phyloP scores from a whole-genome alignment of 2,888 invertebrate species.

The Ischnus inquisitorius region DNA sequence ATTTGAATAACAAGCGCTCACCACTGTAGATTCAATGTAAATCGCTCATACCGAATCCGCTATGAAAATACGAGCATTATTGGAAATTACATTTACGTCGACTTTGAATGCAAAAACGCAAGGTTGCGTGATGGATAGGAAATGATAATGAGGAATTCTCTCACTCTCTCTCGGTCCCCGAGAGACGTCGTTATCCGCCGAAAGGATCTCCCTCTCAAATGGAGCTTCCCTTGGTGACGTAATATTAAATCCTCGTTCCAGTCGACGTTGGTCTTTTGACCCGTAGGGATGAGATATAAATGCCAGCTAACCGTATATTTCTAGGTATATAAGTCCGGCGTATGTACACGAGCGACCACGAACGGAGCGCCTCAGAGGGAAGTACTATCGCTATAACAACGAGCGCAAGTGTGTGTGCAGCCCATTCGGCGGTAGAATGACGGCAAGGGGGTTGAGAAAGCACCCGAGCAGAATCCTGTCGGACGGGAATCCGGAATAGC shows the following conservation, averaged over 20 bases:
- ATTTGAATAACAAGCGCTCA: too few relatives aligned
- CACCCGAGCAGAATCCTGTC: constrained; percentile 51
- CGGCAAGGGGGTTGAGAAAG: constrained; percentile 13
- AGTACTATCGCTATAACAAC: not conserved
- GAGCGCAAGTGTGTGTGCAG: constrained; percentile 48
- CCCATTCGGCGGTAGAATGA: not conserved
- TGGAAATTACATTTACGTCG: too few relatives aligned
- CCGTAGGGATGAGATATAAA: constrained; percentile 33
- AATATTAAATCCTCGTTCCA: constrained; percentile 35
- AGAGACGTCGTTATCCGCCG: constrained; percentile 8
- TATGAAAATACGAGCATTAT: too few relatives aligned
- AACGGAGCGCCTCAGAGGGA: not conserved
- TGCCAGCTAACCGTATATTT: constrained; percentile 21
- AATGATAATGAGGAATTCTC: too few relatives aligned
- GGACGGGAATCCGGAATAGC: constrained; percentile 75
- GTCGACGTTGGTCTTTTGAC: constrained; percentile 41
- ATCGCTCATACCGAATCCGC: too few relatives aligned
- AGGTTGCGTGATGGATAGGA: too few relatives aligned
- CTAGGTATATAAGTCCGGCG: too few relatives aligned
- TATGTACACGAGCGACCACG: not conserved
- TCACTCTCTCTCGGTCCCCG: too few relatives aligned
- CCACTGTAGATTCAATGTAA: too few relatives aligned
- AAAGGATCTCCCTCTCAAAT: constrained; percentile 5
- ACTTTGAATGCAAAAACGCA: too few relatives aligned
- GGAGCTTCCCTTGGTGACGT: constrained; percentile 41